Evolutionary conservation across 2,113 vertebrate species (phyloP).

Genomic region (Microtus ochrogaster): DNA sequence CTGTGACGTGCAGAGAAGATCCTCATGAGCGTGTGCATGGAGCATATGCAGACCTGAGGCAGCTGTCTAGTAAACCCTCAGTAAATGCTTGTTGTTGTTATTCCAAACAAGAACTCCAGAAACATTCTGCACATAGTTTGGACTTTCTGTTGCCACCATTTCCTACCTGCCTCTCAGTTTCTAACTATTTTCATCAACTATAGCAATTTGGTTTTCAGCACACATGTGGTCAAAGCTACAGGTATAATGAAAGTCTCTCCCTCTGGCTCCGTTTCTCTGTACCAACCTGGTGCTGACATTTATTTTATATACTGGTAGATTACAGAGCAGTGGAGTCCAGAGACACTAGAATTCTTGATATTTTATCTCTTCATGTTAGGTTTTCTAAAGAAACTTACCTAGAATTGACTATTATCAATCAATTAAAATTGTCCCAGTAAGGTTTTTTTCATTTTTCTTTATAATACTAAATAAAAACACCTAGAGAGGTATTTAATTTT

Average conservation of each 20-base stretch:
- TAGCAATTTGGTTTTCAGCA: constrained; percentile 46
- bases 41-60: not conserved
- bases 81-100: not conserved
- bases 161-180: constrained; percentile 13
- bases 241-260: not conserved
- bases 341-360: constrained; percentile 17
- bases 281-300: not conserved
- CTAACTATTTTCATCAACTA: constrained; percentile 1
- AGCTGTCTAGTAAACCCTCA: constrained; percentile 4
- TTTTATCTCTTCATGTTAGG: constrained; percentile 1
- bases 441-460: constrained; percentile 45
- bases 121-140: not conserved
- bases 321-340: not conserved
- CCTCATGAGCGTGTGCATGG: not conserved
- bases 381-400: constrained; percentile 49
- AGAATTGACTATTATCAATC: constrained; percentile 28
- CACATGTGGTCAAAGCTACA: constrained; percentile 2
- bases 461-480: constrained; percentile 18
- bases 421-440: not conserved
- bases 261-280: not conserved
- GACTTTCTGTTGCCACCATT: not conserved
- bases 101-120: constrained; percentile 35
- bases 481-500: constrained; percentile 19
- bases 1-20: not conserved
- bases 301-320: not conserved